phyloP scores from a whole-genome alignment of 2,113 vertebrate species.

The Eubucco bourcierii region DNA sequence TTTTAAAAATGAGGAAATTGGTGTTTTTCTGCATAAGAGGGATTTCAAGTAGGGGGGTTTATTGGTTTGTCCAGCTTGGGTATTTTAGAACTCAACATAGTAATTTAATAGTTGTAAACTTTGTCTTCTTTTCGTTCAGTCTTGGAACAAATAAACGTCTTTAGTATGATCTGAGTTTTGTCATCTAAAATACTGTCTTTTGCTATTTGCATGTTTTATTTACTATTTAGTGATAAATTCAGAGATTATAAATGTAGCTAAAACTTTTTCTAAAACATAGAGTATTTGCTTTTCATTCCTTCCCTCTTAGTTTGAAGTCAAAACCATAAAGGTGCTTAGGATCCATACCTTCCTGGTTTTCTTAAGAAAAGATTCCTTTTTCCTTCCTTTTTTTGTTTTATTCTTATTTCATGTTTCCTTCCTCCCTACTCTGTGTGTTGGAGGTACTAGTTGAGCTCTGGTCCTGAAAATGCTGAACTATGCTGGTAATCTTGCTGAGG shows the following conservation, averaged over 20 bases:
- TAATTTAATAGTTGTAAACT: background rate
- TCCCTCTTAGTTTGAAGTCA: background rate
- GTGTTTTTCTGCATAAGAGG: background rate
- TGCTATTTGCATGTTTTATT: background rate
- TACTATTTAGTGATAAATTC: background rate
- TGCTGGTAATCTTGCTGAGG: background rate
- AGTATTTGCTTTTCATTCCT: background rate
- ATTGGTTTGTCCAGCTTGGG: background rate
- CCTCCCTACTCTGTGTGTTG: background rate
- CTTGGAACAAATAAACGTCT: background rate
- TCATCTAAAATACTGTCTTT: background rate
- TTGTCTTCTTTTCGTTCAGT: background rate
- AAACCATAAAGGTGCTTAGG: background rate
- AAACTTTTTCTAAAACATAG: background rate
- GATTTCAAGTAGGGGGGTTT: background rate
- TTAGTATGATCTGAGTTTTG: background rate
- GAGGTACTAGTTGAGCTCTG: background rate
- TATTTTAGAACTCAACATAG: background rate
- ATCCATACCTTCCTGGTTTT: background rate
- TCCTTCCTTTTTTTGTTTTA: too few relatives aligned
- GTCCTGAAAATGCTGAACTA: background rate
- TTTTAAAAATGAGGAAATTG: background rate
- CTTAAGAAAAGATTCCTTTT: background rate
- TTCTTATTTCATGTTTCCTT: too few relatives aligned
- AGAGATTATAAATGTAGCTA: background rate